phyloP scores from a whole-genome alignment of 2,797 vertebrate species.

The Liparis tanakae region DNA sequence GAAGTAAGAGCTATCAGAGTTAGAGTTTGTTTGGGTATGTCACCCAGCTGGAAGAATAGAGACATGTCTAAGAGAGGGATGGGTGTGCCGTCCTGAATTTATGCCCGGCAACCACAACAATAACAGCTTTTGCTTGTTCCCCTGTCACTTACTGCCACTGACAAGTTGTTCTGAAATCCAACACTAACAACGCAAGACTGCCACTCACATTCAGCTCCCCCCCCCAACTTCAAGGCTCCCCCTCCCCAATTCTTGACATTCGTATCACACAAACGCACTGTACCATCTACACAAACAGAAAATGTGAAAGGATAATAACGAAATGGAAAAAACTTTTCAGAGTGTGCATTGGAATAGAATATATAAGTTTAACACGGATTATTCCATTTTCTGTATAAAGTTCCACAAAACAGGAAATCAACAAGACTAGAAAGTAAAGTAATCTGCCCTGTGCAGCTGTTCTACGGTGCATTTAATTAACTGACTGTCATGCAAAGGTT shows the following conservation, averaged over 20 bases:
- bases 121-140: conserved; percentile 69
- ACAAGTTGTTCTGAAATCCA: conserved; percentile 64
- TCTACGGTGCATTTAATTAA: background rate
- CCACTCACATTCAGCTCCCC: conserved; percentile 45
- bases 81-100: conserved; percentile 50
- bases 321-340: background rate
- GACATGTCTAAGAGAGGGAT: conserved; percentile 57
- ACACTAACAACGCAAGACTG: conserved; percentile 47
- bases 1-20: conserved; percentile 32
- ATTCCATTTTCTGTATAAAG: background rate
- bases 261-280: conserved; percentile 2
- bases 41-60: conserved; percentile 59
- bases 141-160: conserved; percentile 65
- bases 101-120: conserved; percentile 62
- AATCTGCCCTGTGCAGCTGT: no score
- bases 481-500: background rate
- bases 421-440: no score
- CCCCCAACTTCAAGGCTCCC: conserved; percentile 24
- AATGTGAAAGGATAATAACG: background rate
- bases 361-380: background rate
- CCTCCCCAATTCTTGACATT: conserved; percentile 34
- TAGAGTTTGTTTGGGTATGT: conserved; percentile 59
- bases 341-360: background rate
- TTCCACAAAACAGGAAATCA: no score
- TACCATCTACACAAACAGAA: background rate